Conservation (phyloP, 2,113 vertebrate genomes). For the Galbula dea region DNA sequence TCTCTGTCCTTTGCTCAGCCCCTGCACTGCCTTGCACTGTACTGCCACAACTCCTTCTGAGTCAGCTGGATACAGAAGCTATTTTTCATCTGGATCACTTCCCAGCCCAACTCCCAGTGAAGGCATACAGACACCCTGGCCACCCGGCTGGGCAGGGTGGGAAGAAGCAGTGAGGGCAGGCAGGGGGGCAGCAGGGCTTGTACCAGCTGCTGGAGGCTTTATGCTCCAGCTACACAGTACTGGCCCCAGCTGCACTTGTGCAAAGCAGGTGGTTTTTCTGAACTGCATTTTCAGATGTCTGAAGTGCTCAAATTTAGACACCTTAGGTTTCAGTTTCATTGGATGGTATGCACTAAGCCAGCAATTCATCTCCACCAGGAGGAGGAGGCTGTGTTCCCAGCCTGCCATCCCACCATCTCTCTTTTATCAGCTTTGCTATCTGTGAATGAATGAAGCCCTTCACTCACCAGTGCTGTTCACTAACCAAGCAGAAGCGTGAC, state of each 20-base stretch:
- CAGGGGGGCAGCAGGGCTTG: not conserved
- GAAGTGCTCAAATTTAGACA: not conserved
- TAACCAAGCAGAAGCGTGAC: not conserved
- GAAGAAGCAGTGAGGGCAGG: not conserved
- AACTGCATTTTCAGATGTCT: not conserved
- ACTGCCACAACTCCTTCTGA: not conserved
- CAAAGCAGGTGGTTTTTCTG: not conserved
- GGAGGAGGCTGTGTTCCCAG: not conserved
- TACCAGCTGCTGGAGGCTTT: not conserved
- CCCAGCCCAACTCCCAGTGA: not conserved
- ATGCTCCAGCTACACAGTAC: not conserved
- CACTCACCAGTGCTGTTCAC: not conserved
- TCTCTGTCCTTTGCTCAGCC: not conserved
- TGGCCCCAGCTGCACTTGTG: not conserved
- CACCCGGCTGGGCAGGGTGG: accelerated
- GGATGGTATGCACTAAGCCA: not conserved
- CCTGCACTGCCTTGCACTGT: accelerated
- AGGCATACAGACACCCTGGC: not conserved
- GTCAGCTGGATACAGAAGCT: not conserved
- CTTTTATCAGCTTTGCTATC: not conserved
- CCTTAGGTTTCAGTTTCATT: not conserved
- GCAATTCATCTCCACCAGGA: not conserved
- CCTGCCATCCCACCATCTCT: not conserved
- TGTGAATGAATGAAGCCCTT: not conserved
- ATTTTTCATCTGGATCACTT: not conserved